Base-by-base conservation (phyloP, 2,113 vertebrate genomes). In the Salminus brasiliensis region DNA sequence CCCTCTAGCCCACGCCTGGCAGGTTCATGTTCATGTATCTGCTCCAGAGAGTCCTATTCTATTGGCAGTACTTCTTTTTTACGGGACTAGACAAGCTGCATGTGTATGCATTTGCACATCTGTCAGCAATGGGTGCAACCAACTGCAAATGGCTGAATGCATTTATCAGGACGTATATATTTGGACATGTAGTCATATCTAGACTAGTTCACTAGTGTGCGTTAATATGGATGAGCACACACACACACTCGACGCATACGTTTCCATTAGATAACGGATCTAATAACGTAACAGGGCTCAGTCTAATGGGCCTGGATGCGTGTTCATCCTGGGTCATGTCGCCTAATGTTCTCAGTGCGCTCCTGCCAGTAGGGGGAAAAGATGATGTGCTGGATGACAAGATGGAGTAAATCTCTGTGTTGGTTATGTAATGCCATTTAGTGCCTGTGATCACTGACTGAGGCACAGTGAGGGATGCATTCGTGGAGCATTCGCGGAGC, bases 371-470 rank as follows among this genome's bases (percentile, higher is more conserved):
- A 65, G 69, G 21, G 36, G 30, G 29, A 47, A 62, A 60, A 11
- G 16, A 55, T 81, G 45, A 74, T 60, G 5, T 41, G 72, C 11
- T 81, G 72, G 18, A 63, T 41, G 68, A 63, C 59, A 53, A 45
- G 11, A 16, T 49, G 41, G 27, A 21, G 39, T 36, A 76, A 47
- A 74, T 80, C 57, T 66, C 10, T 72, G 18, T 45, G 68, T 43
- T 77, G 39, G 45, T 66, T 78, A 72, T 52, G 39, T 81, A 84
- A 79, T 36, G n/a, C 52, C 60, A 72, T 43, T 49, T 55, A 15
- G 21, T 57, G 39, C 63, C 66, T 65, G 41, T 65, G 23, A 45
- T 80, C 65, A 34, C 45, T 53, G 16, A 47, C 4, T 67, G 32
- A 80, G 66, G 29, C 12, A 23, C 18, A 53, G 36, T 59, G 18